Evolutionary conservation across 1,140 invertebrate genomes (phyloP), one percentile per base, ranked within the genome.

Genomic region (Apis florea): DNA sequence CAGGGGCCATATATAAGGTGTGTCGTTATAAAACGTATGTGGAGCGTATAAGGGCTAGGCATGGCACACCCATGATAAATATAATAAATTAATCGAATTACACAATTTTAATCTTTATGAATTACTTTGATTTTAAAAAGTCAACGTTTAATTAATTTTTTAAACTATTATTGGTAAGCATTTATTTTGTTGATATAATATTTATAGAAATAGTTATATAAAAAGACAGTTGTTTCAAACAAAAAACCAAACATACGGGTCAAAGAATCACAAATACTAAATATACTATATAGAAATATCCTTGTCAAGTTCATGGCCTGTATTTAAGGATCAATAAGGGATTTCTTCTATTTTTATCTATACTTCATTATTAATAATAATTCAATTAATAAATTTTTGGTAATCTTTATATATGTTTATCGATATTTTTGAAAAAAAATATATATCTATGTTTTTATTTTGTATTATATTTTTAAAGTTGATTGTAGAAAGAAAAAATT

Each of bases 1-100:
- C 61, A 72, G 75, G 31, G 56, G 61, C 54, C 64, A 54, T 26
- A 24, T 82, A 80, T 9, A 80, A 66, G 84, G 84, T 85, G 88
- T 85, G 84, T 73, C 79, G 63, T 59, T 82, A 87, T 88, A 85
- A 87, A 90, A 83, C 79, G 77, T 77, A 90, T 85, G n/a, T 90
- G 77, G 88, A 90, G 88, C 89, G 86, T 90, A 76, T 68, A 73
- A 88, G 69, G 83, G 89, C 77, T 88, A 78, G 83, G 89, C 87
- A 70, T 26, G 87, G 71, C 89, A 66, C 89, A 83, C 89, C 89
- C 88, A 89, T 13, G 40, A 89, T 78, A 78, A 76, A 47, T 69
- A 66, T 26, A 31, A 69, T 59, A 1, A 49, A 68, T n/a, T 49
- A 61, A 54, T 5, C 31, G 51, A 80, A 66, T 81, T 58, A 26